Conservation (phyloP, 1,140 invertebrate genomes). For the Lordiphosa clarofinis region DNA sequence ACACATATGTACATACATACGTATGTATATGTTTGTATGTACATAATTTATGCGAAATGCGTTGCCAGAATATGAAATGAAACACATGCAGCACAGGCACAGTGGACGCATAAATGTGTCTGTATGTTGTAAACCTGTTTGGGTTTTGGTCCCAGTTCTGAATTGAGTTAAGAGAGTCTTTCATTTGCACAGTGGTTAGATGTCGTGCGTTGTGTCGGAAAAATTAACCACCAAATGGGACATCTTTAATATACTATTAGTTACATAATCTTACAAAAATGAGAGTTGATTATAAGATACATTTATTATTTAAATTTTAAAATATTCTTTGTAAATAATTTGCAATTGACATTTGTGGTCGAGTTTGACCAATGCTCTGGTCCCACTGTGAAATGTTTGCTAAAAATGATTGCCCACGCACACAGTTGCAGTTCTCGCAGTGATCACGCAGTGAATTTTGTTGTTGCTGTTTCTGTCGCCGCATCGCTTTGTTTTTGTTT, state of each 20-base stretch:
- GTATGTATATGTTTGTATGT: slow-evolving; percentile 18
- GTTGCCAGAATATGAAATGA: slow-evolving; percentile 63
- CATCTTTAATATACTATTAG: too few species aligned
- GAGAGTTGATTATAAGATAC: too few species aligned
- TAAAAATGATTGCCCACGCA: slow-evolving; percentile 63
- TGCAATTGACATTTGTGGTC: too few species aligned
- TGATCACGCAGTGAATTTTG: slow-evolving; percentile 62
- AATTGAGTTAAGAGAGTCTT: slow-evolving; percentile 39
- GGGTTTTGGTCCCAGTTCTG: slow-evolving; percentile 31
- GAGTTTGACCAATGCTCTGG: too few species aligned
- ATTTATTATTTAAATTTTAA: too few species aligned
- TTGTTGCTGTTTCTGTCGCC: slow-evolving; percentile 49
- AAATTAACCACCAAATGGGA: too few species aligned
- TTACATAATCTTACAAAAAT: too few species aligned
- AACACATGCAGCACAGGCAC: slow-evolving; percentile 30
- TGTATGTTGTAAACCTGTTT: slow-evolving; percentile 61
- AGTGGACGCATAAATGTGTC: slow-evolving; percentile 8
- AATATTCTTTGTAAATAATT: too few species aligned
- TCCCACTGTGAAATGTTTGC: slow-evolving; percentile 55
- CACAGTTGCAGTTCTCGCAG: slow-evolving; percentile 39
- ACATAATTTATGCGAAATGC: slow-evolving; percentile 71
- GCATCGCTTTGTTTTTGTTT: slow-evolving; percentile 66
- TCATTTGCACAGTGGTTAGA: slow-evolving; percentile 49
- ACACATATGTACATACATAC: slow-evolving; percentile 4
- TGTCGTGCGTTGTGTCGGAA: too few species aligned